Evolutionary conservation across 2,888 invertebrate genomes (phyloP), one percentile per base, ranked within the genome.

Genomic region (Troides helena): DNA sequence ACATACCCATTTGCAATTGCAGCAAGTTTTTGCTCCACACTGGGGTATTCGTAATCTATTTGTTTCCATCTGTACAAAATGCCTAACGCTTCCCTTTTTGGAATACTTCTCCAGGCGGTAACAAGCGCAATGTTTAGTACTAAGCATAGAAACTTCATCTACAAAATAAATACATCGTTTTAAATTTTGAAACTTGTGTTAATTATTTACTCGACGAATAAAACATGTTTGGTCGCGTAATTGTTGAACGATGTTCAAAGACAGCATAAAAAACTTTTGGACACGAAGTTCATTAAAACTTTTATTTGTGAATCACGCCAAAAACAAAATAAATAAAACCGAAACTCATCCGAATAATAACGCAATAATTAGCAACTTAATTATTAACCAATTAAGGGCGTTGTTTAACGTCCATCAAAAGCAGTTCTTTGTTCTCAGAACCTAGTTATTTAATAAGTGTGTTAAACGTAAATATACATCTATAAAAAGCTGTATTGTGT

Each of bases 31-130:
- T 80, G 77, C 67, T 75, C 74, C 7, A 76, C 73, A 23, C 79
- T 79, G 0, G 82, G 81, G 72, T 81, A 92, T 14, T 80, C 81
- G 66, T 82, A 92, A 69, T 91, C 91, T 14, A 92, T 90, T 77
- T 91, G 90, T 72, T 88, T 92, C 92, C 92, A 92, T 77, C 89
- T 78, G 70, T 88, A 91, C 57, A 92, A 77, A 68, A 90, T 92
- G 72, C 85, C 87, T 78, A 87, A 74, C 0, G 84, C 73, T 61
- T 84, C 83, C 57, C 74, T 79, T 43, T 77, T 81, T 56, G 77
- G n/a, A 74, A 71, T 23, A 5, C 36, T 21, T 43, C 56, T 43
- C 5, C 67, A 67, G 0, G 63, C 67, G 7, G 70, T 30, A 14
- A 73, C 62, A 12, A 78, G 46, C 57, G 78, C 68, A 46, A 74